Percentiles rank a stretch among this genome's conserved stretches.
These are phyloP conservation scores for Hylomyscus alleni DNA, from an alignment of 2,797 vertebrate species.

Conservation along the genomic window DNA sequence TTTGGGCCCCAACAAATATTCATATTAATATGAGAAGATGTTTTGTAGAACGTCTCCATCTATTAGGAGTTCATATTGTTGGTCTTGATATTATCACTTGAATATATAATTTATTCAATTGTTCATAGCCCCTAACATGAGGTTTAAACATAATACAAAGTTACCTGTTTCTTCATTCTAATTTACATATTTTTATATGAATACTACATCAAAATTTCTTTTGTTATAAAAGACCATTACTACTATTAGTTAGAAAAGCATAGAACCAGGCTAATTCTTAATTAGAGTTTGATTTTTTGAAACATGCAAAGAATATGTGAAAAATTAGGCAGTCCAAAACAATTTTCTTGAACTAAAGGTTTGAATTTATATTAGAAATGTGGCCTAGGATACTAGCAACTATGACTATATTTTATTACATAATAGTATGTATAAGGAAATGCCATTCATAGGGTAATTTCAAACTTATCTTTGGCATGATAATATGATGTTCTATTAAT, in stretches of 20 bases:
- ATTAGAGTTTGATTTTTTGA: background rate
- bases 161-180: background rate
- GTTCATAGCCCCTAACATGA: background rate
- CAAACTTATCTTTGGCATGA: background rate
- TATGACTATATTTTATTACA: background rate
- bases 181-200: background rate
- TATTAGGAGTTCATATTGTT: background rate
- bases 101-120: slow-evolving; percentile 19
- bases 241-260: background rate
- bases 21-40: background rate
- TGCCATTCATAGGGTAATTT: background rate
- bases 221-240: background rate
- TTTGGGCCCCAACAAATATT: background rate
- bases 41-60: slow-evolving; percentile 37
- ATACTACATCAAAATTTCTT: background rate
- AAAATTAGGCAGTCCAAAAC: background rate
- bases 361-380: background rate
- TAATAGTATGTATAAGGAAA: background rate
- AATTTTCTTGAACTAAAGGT: background rate
- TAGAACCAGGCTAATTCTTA: background rate
- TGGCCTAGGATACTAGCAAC: background rate
- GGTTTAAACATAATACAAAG: slow-evolving; percentile 7
- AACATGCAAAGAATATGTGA: background rate
- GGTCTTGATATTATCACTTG: background rate
- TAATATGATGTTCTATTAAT: background rate